phyloP scores from a whole-genome alignment of 2,888 invertebrate species.

The Hyposoter didymator region DNA sequence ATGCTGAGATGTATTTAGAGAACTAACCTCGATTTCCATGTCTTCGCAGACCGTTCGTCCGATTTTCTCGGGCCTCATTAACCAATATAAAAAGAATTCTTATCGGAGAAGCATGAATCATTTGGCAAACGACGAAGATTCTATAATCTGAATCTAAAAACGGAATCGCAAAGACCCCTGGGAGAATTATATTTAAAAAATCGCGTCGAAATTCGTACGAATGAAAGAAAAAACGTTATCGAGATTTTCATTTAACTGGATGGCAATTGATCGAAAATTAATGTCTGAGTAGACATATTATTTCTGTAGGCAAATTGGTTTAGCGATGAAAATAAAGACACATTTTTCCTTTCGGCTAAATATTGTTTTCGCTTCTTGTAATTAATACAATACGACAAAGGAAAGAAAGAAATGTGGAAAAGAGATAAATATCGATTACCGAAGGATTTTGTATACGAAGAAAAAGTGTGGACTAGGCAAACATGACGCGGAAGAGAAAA shows the following conservation, averaged over 20 bases:
- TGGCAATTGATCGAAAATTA: not conserved
- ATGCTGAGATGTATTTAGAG: not conserved
- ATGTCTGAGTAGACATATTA: not conserved
- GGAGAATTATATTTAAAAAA: not conserved
- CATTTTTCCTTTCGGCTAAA: not conserved
- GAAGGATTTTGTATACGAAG: conserved; percentile 33
- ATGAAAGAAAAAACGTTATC: not conserved
- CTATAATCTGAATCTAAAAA: not conserved
- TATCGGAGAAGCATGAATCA: not conserved
- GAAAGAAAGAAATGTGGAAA: conserved; percentile 16
- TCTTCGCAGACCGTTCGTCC: not conserved
- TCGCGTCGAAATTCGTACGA: not conserved
- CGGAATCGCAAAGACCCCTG: not conserved
- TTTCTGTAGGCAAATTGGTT: too few species aligned
- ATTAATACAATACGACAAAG: conserved; percentile 20
- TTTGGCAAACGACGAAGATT: not conserved
- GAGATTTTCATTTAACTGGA: not conserved
- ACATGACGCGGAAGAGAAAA: conserved; percentile 50
- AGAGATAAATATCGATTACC: conserved; percentile 33
- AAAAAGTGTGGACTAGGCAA: conserved; percentile 38
- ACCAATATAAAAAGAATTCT: not conserved
- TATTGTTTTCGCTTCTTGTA: not conserved
- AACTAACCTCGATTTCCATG: not conserved
- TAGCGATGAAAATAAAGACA: conserved; percentile 8
- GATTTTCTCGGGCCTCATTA: not conserved